Evolutionary conservation across 2,888 invertebrate species (phyloP), one percentile per base, ranked within the genome.

Genomic region (Tachina grossa): DNA sequence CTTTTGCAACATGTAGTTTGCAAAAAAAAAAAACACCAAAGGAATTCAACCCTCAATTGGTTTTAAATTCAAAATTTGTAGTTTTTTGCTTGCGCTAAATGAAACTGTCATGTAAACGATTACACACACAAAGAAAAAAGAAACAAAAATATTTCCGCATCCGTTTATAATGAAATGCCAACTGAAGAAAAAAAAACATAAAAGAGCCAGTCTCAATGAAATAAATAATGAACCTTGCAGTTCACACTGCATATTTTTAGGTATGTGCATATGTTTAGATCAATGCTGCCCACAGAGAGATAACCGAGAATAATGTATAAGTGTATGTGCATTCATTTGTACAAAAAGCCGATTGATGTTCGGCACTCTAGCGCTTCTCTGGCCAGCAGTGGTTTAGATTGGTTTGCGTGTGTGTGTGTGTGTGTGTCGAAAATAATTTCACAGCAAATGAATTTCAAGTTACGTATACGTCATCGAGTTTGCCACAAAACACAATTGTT

Each of bases 381-480:
- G n/a, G n/a, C n/a, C n/a, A n/a, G n/a, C n/a, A n/a, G n/a, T n/a
- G n/a, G n/a, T n/a, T n/a, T n/a, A n/a, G n/a, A n/a, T n/a, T n/a
- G n/a, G n/a, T n/a, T n/a, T n/a, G n/a, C n/a, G n/a, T 2, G 16
- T 45, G 51, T 55, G 63, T 65, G 16, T 19, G 6, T 55, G 65
- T 77, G 43, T 71, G 63, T 39, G 1, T 41, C 41, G 10, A 65
- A 69, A 71, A 68, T 53, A 65, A 57, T 63, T 71, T 69, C n/a
- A 9, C 8, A 49, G 6, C 59, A 61, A 63, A 77, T 71, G 65
- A 65, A 72, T 72, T 71, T 13, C n/a, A 77, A 13, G 59, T 82
- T 63, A 78, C 74, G 63, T 78, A 85, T 85, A 85, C 85, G 82
- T 65, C 82, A 71, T 22, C 74, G 59, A 47, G 69, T 59, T n/a